Evolutionary conservation across 2,888 invertebrate genomes (phyloP).

Genomic region (Anoplius nigerrimus): DNA sequence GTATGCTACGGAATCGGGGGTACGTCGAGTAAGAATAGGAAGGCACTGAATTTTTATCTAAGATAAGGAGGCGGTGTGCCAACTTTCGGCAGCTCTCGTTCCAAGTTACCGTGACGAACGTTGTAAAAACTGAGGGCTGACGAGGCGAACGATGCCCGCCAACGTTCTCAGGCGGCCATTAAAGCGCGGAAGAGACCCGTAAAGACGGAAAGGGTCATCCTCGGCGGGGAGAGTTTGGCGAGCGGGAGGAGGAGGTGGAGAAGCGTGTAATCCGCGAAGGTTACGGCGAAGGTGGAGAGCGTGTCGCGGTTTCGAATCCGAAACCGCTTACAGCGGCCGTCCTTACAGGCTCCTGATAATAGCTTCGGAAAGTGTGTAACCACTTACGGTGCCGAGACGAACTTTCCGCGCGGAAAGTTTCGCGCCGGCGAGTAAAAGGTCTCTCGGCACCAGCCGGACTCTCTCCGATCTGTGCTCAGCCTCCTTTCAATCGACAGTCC

Average conservation of each 20-base stretch:
- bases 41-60: too few relatives aligned
- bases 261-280: constrained; percentile 8
- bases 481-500: too few relatives aligned
- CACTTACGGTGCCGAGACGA: constrained; percentile 50
- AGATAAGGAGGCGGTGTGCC: too few relatives aligned
- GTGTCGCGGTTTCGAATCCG: constrained; percentile 31
- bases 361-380: constrained; percentile 56
- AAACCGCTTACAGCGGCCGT: constrained; percentile 20
- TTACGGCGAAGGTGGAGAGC: constrained; percentile 2
- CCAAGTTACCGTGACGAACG: background rate
- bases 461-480: constrained; percentile 40
- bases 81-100: too few relatives aligned
- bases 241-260: background rate
- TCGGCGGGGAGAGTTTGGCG: constrained; percentile 1
- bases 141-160: too few relatives aligned
- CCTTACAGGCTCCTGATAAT: constrained; percentile 49
- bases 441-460: constrained; percentile 40
- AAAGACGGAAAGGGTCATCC: too few relatives aligned
- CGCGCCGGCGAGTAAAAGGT: constrained; percentile 19
- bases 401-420: constrained; percentile 35
- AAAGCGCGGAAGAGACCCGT: too few relatives aligned
- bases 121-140: background rate
- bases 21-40: too few relatives aligned
- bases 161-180: too few relatives aligned
- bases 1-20: too few relatives aligned